Evolutionary conservation across 2,113 vertebrate genomes (phyloP), one percentile per base, ranked within the genome.

Genomic region (Gallinago media): DNA sequence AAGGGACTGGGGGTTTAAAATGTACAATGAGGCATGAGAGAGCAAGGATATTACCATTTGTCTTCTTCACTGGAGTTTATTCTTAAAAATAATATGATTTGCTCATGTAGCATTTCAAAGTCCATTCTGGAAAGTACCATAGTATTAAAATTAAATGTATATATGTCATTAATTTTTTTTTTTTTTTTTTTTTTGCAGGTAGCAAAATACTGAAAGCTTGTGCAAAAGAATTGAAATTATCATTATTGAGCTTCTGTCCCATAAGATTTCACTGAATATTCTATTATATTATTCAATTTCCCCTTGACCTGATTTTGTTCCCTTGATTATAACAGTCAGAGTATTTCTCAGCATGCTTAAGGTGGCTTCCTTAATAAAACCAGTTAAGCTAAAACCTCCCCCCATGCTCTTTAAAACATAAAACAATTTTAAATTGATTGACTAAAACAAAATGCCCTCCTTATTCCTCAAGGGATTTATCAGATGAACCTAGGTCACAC

Each of bases 281-380:
- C 63, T 88, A 84, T 91, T 95, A 68, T 66, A 58, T 90, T 92
- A 77, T 92, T 94, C 83, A 88, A 67, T 94, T 96, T 96, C 55
- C 55, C 63, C 73, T 74, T 90, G 79, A 95, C 88, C 88, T 94
- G 85, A 50, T 94, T 94, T 88, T 94, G n/a, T 90, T 93, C 91
- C 88, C 79, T 49, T 88, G 75, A 70, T 62, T 94, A 74, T 71
- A 92, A 67, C 20, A 72, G 58, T 52, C 38, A 68, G n/a, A 72
- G 19, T 31, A 77, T 77, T 91, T 67, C 65, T 78, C 68, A 74
- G 72, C 91, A 78, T 80, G 47, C 34, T 94, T 44, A 81, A 76
- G 44, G 52, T 75, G 11, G 47, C 55, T 92, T 91, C 42, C 2
- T 3, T 75, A 92, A 91, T 87, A 94, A 96, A 95, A 73, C 29